These are phyloP conservation scores for Heliconius melpomene DNA, from an alignment of 1,140 invertebrate genomes.

Conservation along the genomic window DNA sequence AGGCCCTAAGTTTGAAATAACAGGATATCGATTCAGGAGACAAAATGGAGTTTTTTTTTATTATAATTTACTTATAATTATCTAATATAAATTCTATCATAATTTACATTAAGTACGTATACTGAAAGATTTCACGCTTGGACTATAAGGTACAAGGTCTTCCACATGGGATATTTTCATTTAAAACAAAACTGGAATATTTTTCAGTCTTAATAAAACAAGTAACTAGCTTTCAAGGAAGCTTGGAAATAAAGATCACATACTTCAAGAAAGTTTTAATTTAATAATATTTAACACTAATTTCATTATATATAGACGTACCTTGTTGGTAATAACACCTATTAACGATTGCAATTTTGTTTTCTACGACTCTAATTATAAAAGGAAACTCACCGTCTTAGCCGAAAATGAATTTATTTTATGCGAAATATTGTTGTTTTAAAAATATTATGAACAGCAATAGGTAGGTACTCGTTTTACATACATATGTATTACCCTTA, in stretches of 20 bases:
- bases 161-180: conserved; percentile 58
- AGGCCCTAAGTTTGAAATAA: conserved; percentile 51
- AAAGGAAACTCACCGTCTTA: conserved; percentile 78
- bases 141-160: conserved; percentile 71
- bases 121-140: conserved; percentile 78
- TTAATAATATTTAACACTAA: conserved; percentile 75
- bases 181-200: conserved; percentile 74
- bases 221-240: conserved; percentile 55
- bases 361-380: conserved; percentile 71
- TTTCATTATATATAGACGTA: conserved; percentile 63
- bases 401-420: conserved; percentile 60
- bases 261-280: conserved; percentile 58
- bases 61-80: conserved; percentile 79
- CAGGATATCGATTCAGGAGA: conserved; percentile 64
- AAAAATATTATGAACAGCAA: conserved; percentile 74
- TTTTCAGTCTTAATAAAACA: conserved; percentile 78
- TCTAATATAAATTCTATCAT: conserved; percentile 80
- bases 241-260: conserved; percentile 56
- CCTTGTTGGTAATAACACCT: conserved; percentile 68
- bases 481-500: conserved; percentile 57
- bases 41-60: conserved; percentile 65
- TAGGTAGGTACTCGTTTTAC: conserved; percentile 76
- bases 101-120: conserved; percentile 81
- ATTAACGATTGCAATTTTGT: conserved; percentile 72
- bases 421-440: conserved; percentile 61